Evolutionary conservation across 1,140 invertebrate species (phyloP).

Genomic region (Caenorhabditis briggsae): DNA sequence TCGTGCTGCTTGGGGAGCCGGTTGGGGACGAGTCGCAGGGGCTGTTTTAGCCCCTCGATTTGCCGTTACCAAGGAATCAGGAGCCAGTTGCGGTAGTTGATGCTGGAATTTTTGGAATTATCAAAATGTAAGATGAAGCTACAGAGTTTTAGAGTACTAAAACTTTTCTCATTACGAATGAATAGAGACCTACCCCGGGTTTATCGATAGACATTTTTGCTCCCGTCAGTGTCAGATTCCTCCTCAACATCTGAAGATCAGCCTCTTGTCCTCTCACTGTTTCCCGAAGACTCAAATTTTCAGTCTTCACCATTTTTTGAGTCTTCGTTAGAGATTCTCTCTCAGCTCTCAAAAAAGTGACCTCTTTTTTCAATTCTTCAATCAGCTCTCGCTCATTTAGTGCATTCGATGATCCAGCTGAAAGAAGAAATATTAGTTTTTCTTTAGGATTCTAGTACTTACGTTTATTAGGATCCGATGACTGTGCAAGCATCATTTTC

Average conservation of each 20-base stretch:
- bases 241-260: constrained; percentile 33
- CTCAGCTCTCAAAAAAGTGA: constrained; percentile 17
- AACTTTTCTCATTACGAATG: background rate
- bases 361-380: constrained; percentile 47
- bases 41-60: constrained; percentile 23
- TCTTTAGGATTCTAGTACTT: background rate
- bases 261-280: constrained; percentile 35
- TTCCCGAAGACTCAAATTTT: constrained; percentile 34
- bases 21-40: background rate
- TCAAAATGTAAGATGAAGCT: too few species aligned
- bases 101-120: background rate
- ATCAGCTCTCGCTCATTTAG: constrained; percentile 20
- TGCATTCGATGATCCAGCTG: background rate
- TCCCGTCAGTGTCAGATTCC: constrained; percentile 31
- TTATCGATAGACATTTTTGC: constrained; percentile 53
- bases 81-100: constrained; percentile 28
- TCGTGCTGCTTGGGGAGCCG: constrained; percentile 20
- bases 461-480: constrained; percentile 29
- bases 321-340: constrained; percentile 23
- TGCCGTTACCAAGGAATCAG: constrained; percentile 8
- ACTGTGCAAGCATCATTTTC: background rate
- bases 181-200: constrained; percentile 1
- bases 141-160: too few species aligned
- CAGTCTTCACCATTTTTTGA: constrained; percentile 41
- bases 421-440: background rate